phyloP scores from a whole-genome alignment of 2,888 invertebrate species.

The Lithosia quadra region DNA sequence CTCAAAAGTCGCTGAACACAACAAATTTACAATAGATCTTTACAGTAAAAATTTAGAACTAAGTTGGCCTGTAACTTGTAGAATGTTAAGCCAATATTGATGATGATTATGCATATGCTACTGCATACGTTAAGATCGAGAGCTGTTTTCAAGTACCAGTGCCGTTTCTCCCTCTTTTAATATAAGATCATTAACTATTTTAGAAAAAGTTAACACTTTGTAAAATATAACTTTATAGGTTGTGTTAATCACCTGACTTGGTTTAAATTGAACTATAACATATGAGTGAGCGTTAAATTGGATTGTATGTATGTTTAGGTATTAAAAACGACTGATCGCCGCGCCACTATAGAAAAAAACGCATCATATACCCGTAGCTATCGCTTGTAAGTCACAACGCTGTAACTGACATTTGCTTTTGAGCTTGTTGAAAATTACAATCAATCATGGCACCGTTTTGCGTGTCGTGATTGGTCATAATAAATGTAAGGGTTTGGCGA shows the following conservation, averaged over 20 bases:
- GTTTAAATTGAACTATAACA: constrained; percentile 35
- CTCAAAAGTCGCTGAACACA: too few relatives aligned
- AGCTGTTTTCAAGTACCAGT: too few relatives aligned
- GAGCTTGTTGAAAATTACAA: not conserved
- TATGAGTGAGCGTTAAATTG: constrained; percentile 50
- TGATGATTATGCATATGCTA: too few relatives aligned
- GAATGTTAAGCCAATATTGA: too few relatives aligned
- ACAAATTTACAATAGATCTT: too few relatives aligned
- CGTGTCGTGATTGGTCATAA: not conserved
- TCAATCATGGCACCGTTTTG: not conserved
- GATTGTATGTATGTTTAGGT: constrained; percentile 52
- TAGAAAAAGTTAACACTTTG: not conserved
- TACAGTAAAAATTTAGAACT: too few relatives aligned
- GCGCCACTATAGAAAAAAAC: constrained; percentile 31
- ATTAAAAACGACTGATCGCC: constrained; percentile 58
- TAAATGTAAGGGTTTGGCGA: not conserved
- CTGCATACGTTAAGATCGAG: too few relatives aligned
- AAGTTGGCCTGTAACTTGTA: too few relatives aligned
- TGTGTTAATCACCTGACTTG: constrained; percentile 43
- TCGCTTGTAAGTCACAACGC: not conserved
- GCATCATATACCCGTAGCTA: not conserved
- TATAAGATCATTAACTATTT: not conserved
- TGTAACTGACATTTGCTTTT: not conserved
- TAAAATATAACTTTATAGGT: constrained; percentile 41
- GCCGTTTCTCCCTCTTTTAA: not conserved